Evolutionary conservation across 2,888 invertebrate species (phyloP), one percentile per base, ranked within the genome.

Genomic region (Polydrusus cervinus): DNA sequence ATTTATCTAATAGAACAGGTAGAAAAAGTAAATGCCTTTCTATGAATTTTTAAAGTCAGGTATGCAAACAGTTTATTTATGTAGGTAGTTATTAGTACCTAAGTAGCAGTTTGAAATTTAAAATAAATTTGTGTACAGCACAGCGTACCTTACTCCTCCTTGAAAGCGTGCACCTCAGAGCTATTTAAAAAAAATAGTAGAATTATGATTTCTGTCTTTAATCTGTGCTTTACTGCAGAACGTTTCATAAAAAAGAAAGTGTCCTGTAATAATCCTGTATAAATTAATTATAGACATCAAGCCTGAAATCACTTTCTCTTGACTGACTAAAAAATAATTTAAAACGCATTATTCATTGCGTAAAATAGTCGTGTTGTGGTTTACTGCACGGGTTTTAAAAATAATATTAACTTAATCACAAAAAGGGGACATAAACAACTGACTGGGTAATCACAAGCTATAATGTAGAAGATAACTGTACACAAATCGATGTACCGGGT

Each of bases 241-340:
- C 5, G n/a, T 53, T 53, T 53, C 30, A 53, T 53, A 55, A 55
- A 55, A 55, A 55, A 55, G 55, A 55, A 55, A 55, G 55, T 55
- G 34, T 30, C 55, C 34, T 8, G 55, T 34, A 34, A 1, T 53
- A 53, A 53, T 13, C 25, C n/a, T 34, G 55, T 20, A 34, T 55
- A n/a, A 55, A 55, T 55, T 55, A 55, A 34, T 55, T 55, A 55
- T 8, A 51, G 3, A 34, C 14, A 51, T 55, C 34, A 55, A 55
- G n/a, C 14, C 34, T 14, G 34, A 55, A 30, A n/a, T 30, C n/a
- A 55, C 55, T 55, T 55, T 55, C 55, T 55, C 55, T 14, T 34
- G 14, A 55, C 55, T 14, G 0, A 3, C 55, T 55, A 34, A 55
- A 43, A 55, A 55, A 55, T 55, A 20, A 55, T 34, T 55, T 14